Evolutionary conservation across 2,888 invertebrate species (phyloP).

Genomic region (Periphyllus acericola): DNA sequence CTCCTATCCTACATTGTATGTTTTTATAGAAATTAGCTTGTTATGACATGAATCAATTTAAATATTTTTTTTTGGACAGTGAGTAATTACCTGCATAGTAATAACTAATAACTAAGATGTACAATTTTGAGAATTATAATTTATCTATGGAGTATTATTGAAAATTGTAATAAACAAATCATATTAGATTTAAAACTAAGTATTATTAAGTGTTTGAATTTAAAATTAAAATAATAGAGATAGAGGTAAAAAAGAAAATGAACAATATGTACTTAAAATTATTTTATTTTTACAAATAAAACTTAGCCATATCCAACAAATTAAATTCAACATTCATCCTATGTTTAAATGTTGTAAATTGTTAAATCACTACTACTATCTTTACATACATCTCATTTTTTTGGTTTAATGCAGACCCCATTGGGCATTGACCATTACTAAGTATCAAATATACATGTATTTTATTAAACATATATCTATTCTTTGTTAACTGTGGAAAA

Average conservation of each 20-base stretch:
- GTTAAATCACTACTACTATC: too few relatives aligned
- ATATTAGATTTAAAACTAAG: not conserved
- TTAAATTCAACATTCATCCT: too few relatives aligned
- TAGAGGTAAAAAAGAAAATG: not conserved
- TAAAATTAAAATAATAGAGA: not conserved
- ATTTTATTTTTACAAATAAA: too few relatives aligned
- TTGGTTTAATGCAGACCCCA: too few relatives aligned
- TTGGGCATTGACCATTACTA: not conserved
- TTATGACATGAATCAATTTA: not conserved
- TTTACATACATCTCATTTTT: too few relatives aligned
- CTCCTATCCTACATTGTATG: not conserved
- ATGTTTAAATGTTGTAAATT: too few relatives aligned
- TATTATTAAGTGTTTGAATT: not conserved
- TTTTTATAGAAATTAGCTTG: not conserved
- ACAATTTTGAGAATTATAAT: not conserved
- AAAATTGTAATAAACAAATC: not conserved
- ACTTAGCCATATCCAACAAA: too few relatives aligned
- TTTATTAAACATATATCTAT: too few relatives aligned
- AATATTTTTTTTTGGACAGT: too few relatives aligned
- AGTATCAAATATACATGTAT: not conserved
- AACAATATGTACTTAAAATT: too few relatives aligned
- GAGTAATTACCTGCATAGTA: not conserved
- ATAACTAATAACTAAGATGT: not conserved
- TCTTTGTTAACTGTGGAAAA: not conserved
- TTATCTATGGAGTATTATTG: not conserved